Evolutionary conservation across 1,140 invertebrate genomes (phyloP), one percentile per base, ranked within the genome.

Genomic region (Polyergus mexicanus): DNA sequence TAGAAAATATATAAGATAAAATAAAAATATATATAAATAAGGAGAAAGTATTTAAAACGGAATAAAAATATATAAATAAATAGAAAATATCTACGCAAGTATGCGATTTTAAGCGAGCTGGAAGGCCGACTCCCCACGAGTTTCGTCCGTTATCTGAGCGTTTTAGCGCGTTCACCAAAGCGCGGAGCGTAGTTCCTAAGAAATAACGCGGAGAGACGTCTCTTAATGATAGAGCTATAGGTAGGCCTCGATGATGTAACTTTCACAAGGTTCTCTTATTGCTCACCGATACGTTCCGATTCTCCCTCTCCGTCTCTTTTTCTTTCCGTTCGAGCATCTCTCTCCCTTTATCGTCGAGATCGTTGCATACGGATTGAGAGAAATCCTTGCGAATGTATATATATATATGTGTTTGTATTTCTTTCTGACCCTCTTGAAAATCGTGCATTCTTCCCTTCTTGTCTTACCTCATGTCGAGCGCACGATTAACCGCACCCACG

Each of bases 161-260:
- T 60, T 60, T 60, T 75, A 78, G 28, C 65, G 87, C 35, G 22
- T 25, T 54, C 65, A 68, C 83, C 84, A 86, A 78, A 90, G 72
- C 68, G 47, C 62, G 63, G 85, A 77, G 86, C 84, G 86, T 91
- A 92, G 89, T 91, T 86, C 88, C 88, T 88, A 88, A 92, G 88
- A 90, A 91, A 41, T 92, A 88, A 90, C 86, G 76, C 84, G 87
- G 22, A n/a, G n/a, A n/a, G n/a, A 66, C 89, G 85, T 87, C 88
- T 87, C 88, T 80, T 90, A 91, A 89, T 85, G 85, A 89, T 91
- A 85, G 84, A 51, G 41, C 41, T 38, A 47, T 56, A 44, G 38
- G 62, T 89, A 92, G 91, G 41, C 92, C 92, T 92, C 90, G 91
- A 86, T 94, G 91, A 94, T 92, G 91, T 92, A 93, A 93, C 92